A percentile compares a stretch with the other conserved stretches of the same genome.
These are phyloP conservation scores for Trichonephila inaurata DNA, from an alignment of 1,140 invertebrate genomes.

Conservation along the genomic window DNA sequence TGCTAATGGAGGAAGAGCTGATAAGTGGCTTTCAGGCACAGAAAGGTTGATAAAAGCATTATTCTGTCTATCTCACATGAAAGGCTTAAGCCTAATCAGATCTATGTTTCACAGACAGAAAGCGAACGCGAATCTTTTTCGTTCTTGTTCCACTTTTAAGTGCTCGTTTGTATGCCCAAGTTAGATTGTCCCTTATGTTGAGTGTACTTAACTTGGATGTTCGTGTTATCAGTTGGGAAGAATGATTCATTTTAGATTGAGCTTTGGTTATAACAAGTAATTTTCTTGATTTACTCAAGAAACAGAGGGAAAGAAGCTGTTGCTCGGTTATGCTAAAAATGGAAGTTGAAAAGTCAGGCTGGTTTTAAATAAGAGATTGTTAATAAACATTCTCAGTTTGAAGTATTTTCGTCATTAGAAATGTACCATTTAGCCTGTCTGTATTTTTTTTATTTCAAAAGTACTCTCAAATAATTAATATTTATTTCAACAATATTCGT, in stretches of 20 bases:
- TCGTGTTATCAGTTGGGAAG: background rate
- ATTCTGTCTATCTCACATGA: background rate
- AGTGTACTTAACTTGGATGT: background rate
- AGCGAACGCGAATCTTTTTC: background rate
- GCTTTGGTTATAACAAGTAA: too few relatives aligned
- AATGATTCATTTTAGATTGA: background rate
- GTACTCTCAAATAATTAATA: too few relatives aligned
- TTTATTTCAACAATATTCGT: too few relatives aligned
- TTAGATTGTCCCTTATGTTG: background rate
- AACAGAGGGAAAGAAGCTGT: too few relatives aligned
- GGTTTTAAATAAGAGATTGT: too few relatives aligned
- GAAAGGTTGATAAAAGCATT: constrained; percentile 20
- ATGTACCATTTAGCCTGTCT: too few relatives aligned
- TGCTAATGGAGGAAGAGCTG: constrained; percentile 50
- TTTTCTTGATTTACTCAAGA: too few relatives aligned
- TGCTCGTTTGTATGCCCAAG: constrained; percentile 11
- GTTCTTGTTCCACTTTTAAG: background rate
- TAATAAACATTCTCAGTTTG: too few relatives aligned
- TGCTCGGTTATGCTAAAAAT: too few relatives aligned
- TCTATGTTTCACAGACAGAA: background rate
- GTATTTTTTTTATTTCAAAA: too few relatives aligned
- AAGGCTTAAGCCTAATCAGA: constrained; percentile 52
- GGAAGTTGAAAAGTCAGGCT: too few relatives aligned
- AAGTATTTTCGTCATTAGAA: too few relatives aligned
- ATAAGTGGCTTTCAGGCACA: constrained; percentile 48